Conservation (phyloP, 2,888 invertebrate genomes). For the Heterodera filipjevi region DNA sequence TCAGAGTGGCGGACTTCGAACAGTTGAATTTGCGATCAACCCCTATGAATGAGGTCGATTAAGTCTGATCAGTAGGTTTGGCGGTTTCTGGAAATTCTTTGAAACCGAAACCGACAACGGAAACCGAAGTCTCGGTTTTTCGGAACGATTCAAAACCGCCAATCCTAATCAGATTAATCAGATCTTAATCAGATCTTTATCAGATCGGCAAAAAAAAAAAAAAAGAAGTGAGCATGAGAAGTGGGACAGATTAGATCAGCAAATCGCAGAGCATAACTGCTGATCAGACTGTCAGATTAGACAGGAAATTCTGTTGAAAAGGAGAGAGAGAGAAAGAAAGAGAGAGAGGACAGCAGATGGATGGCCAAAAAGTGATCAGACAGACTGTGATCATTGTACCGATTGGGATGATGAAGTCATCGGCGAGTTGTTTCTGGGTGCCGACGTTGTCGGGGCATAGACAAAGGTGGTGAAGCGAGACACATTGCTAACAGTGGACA, state of each 20-base stretch:
- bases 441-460: neutral
- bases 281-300: neutral
- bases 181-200: no score
- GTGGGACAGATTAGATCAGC: neutral
- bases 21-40: no score
- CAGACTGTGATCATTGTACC: neutral
- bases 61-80: no score
- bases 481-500: neutral
- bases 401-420: neutral
- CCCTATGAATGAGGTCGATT: no score
- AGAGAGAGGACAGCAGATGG: neutral
- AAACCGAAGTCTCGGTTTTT: no score
- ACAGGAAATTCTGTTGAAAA: neutral
- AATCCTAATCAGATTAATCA: no score
- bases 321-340: neutral
- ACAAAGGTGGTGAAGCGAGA: slow-evolving; percentile 6
- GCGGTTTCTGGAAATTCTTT: no score
- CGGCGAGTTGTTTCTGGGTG: neutral
- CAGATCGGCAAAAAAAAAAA: no score
- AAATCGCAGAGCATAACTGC: no score
- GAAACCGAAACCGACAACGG: no score
- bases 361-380: neutral
- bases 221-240: neutral
- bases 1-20: neutral
- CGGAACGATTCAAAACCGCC: no score